phyloP scores from a whole-genome alignment of 2,113 vertebrate species.

The Thinocorus orbignyianus region DNA sequence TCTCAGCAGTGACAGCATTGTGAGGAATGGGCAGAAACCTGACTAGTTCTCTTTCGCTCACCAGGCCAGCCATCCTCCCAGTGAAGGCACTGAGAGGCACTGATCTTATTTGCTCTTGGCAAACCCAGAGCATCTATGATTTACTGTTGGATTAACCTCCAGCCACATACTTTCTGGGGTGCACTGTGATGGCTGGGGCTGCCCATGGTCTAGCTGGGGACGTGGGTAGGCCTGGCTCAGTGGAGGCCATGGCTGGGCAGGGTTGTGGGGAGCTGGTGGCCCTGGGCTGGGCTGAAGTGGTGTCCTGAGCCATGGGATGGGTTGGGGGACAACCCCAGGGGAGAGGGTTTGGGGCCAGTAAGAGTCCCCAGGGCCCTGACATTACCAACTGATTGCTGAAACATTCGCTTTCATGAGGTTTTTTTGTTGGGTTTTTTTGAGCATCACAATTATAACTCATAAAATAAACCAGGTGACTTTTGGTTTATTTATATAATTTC shows the following conservation, averaged over 20 bases:
- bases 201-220: too few relatives aligned
- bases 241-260: not conserved
- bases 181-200: accelerated
- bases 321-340: not conserved
- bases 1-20: not conserved
- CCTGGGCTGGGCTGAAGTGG: not conserved
- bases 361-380: not conserved
- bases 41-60: not conserved
- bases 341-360: not conserved
- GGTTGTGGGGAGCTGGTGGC: not conserved
- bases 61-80: too few relatives aligned
- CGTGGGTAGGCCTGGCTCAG: not conserved
- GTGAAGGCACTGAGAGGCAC: too few relatives aligned
- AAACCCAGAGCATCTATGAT: not conserved
- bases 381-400: not conserved
- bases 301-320: not conserved
- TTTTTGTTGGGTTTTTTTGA: too few relatives aligned
- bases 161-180: accelerated
- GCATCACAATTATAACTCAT: not conserved
- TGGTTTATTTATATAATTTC: not conserved
- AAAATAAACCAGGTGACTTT: not conserved
- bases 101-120: not conserved
- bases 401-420: not conserved
- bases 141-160: not conserved
- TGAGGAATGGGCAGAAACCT: not conserved